Base-by-base conservation (phyloP, 2,888 invertebrate genomes). In the Pristionchus mayeri region DNA sequence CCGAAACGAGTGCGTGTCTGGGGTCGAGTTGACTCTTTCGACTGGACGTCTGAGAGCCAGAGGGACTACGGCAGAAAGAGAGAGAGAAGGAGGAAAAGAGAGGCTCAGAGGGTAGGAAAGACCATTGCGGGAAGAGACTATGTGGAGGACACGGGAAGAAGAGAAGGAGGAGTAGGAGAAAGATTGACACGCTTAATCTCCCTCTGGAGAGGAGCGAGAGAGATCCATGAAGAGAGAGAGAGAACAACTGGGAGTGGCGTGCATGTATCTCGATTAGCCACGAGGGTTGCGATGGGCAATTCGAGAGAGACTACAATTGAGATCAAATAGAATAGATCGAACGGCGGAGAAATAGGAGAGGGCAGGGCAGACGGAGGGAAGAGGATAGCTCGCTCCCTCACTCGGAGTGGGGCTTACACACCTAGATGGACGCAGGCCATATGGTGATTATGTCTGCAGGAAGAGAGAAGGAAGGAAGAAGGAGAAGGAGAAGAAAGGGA, bases 11-110 rank as follows among this genome's bases (percentile, higher is more conserved):
- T 80, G 60, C 76, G 76, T 78, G 80, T 57, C 57, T 78, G 30
- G 78, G 78, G 52, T 78, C 78, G 24, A 50, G 50, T 52, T 50
- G 52, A 52, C 78, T 80, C 80, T 80, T 80, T 80, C 80, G 30
- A 21, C 4, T 78, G 76, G 76, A 78, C 18, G 48, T 78, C 37
- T 57, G 80, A 80, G 80, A 80, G 76, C 24, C 40, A 76, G 79
- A 50, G 79, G n/a, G n/a, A n/a, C n/a, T n/a, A n/a, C n/a, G 40
- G 44, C 50, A 78, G 44, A 13, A 27, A 40, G 67, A 50, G 83
- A 67, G 83, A 48, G 48, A 11, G 57, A 67, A 34, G 83, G 67
- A 50, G 30, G 83, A n/a, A n/a, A n/a, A n/a, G n/a, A n/a, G 50
- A 67, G 40, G 9, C 3, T 16, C 27, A 34, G 81, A 60, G 60